phyloP scores from a whole-genome alignment of 2,113 vertebrate genomes.

The Perognathus longimembris region DNA sequence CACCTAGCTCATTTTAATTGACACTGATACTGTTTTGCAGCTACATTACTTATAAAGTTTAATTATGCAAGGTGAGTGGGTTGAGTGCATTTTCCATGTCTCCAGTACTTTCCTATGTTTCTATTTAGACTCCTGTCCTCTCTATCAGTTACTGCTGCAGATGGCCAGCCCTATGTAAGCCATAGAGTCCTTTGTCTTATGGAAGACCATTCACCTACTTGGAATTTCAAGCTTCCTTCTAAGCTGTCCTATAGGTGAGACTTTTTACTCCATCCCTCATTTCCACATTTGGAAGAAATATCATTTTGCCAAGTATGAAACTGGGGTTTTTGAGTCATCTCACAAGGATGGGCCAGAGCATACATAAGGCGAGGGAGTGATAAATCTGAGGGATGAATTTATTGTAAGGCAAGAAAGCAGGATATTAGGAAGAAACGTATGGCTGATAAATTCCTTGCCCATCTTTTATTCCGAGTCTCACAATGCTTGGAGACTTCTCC shows the following conservation, averaged over 20 bases:
- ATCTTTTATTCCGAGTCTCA: background rate
- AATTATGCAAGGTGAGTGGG: background rate
- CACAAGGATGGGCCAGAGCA: background rate
- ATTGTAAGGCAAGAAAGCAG: background rate
- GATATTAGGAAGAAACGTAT: background rate
- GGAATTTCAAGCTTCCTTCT: background rate
- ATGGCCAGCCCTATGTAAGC: background rate
- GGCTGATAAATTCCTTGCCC: background rate
- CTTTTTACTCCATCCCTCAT: background rate
- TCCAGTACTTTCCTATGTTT: background rate
- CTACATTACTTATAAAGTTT: background rate
- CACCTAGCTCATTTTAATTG: background rate
- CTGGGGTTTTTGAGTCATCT: background rate
- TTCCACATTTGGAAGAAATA: background rate
- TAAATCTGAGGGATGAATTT: background rate
- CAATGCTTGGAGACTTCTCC: background rate
- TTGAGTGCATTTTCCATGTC: background rate
- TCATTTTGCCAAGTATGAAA: background rate
- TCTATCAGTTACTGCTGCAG: background rate
- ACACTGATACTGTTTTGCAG: background rate
- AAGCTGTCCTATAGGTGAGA: background rate
- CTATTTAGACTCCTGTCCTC: background rate
- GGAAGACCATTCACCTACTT: background rate
- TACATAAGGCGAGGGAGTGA: background rate
- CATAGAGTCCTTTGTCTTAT: background rate